Evolutionary conservation across 2,113 vertebrate species (phyloP).

Genomic region (Pyrgilauda ruficollis): DNA sequence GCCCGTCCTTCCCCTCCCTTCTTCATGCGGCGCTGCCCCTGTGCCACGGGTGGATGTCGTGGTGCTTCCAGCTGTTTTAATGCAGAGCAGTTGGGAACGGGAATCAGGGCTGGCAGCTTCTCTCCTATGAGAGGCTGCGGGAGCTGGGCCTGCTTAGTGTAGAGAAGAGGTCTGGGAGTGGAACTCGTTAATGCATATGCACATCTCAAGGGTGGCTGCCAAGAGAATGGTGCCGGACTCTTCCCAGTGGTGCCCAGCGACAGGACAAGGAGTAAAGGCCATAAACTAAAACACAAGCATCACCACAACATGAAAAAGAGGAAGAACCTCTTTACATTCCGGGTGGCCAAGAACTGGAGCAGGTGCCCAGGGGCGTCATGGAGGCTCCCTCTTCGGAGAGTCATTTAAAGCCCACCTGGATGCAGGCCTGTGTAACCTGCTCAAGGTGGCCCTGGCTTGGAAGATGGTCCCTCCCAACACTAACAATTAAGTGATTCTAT

Average conservation of each 20-base stretch:
- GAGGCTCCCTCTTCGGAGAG: too few relatives aligned
- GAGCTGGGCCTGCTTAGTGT: not conserved
- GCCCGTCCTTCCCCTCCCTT: accelerated
- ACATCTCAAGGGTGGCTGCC: not conserved
- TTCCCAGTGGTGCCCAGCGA: not conserved
- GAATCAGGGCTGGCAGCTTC: not conserved
- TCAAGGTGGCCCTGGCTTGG: not conserved
- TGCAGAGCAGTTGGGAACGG: not conserved
- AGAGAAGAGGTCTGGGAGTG: not conserved
- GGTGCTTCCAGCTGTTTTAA: not conserved
- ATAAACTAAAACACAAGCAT: not conserved
- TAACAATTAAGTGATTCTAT: not conserved
- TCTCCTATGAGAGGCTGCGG: not conserved
- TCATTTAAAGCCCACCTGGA: not conserved
- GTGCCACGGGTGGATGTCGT: accelerated
- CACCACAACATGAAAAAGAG: not conserved
- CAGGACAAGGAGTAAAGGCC: not conserved
- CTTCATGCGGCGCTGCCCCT: not conserved
- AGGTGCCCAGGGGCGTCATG: not conserved
- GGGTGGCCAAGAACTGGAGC: not conserved
- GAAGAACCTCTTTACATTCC: not conserved
- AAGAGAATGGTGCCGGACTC: not conserved
- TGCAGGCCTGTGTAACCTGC: not conserved
- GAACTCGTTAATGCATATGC: too few relatives aligned
- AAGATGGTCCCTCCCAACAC: not conserved